These are phyloP conservation scores for Tenthredo amoena DNA, from an alignment of 2,888 invertebrate genomes.

Conservation along the genomic window DNA sequence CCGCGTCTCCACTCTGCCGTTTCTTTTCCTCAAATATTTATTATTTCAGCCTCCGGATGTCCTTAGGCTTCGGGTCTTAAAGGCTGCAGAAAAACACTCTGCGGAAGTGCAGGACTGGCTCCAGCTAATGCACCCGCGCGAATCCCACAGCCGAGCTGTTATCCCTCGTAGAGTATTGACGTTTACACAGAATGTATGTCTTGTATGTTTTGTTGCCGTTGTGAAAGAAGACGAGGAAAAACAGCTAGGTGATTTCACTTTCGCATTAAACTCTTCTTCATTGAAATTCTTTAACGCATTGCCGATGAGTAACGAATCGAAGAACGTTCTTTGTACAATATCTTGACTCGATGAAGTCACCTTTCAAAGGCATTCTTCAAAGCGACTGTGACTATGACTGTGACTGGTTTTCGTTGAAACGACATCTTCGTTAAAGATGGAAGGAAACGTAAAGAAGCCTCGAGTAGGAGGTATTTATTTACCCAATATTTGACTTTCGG, in stretches of 20 bases:
- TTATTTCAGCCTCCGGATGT: conserved; percentile 70
- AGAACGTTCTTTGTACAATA: conserved; percentile 6
- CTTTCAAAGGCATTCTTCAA: conserved; percentile 36
- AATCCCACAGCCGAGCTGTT: neutral
- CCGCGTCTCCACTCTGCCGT: conserved; percentile 69
- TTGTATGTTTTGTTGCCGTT: neutral
- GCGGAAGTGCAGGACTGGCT: conserved; percentile 53
- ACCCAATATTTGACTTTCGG: conserved; percentile 75
- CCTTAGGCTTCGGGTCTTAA: conserved; percentile 53
- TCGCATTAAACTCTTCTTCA: neutral
- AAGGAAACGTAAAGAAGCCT: conserved; percentile 45
- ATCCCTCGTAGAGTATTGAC: neutral
- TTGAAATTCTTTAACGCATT: neutral
- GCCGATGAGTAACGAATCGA: neutral
- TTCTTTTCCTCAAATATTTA: conserved; percentile 73
- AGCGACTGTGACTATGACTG: neutral
- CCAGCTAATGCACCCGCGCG: conserved; percentile 56
- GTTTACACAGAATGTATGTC: too few relatives aligned
- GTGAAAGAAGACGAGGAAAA: neutral
- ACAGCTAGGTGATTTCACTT: neutral
- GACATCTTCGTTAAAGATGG: conserved; percentile 45
- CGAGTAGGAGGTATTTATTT: conserved; percentile 68
- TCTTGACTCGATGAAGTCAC: conserved; percentile 36
- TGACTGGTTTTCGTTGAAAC: conserved; percentile 41
- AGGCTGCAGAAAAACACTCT: conserved; percentile 51